phyloP scores from a whole-genome alignment of 2,888 invertebrate genomes.

The Carterocephalus palaemon region DNA sequence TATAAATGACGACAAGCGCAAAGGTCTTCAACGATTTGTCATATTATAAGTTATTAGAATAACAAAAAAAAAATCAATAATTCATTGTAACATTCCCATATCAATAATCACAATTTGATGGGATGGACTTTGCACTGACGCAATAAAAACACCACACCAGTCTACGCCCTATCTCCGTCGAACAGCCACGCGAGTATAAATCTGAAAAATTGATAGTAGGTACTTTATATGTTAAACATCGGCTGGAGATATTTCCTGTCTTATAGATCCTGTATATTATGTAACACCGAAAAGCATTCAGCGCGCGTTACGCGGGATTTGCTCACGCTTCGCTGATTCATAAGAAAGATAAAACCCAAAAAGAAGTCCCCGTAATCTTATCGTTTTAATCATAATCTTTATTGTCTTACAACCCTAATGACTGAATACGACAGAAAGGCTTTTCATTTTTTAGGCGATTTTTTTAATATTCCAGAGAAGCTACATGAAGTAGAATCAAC shows the following conservation, averaged over 20 bases:
- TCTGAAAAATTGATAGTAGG: conserved; percentile 66
- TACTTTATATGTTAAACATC: conserved; percentile 74
- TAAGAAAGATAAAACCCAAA: conserved; percentile 13
- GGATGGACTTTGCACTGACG: conserved; percentile 51
- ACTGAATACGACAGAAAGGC: conserved; percentile 5
- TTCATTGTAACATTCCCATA: too few species aligned
- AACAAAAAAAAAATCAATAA: too few species aligned
- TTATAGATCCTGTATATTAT: conserved; percentile 14
- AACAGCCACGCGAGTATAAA: conserved; percentile 64
- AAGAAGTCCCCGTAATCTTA: conserved; percentile 5
- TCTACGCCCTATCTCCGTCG: conserved; percentile 53
- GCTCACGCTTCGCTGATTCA: conserved; percentile 13
- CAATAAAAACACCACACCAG: conserved; percentile 51
- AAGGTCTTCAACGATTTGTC: too few species aligned
- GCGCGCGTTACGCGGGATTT: conserved; percentile 3
- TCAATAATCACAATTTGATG: conserved; percentile 47
- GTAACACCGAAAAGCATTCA: conserved; percentile 8
- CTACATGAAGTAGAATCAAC: too few species aligned
- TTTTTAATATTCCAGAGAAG: too few species aligned
- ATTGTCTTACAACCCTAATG: conserved; percentile 16
- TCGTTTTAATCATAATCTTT: conserved; percentile 12
- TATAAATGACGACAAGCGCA: too few species aligned
- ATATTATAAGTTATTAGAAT: too few species aligned
- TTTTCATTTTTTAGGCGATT: conserved; percentile 4
- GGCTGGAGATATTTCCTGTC: conserved; percentile 54